Conservation (phyloP, 2,888 invertebrate genomes). For the Pedicia rivosa region DNA sequence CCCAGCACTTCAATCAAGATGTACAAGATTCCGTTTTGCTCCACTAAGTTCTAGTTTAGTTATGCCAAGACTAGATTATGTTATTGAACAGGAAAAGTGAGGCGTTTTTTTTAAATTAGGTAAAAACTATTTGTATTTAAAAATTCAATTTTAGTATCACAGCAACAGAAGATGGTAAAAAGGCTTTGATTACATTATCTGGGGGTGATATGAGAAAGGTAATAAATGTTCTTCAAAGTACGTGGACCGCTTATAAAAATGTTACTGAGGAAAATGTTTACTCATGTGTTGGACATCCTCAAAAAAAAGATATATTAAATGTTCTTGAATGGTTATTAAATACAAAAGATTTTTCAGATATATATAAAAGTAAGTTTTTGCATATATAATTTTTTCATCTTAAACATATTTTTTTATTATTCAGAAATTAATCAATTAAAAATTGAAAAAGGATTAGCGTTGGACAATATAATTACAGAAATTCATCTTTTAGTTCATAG, state of each 20-base stretch:
- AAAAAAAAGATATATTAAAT: slow-evolving; percentile 71
- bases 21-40: slow-evolving; percentile 91
- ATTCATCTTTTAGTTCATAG: slow-evolving; percentile 74
- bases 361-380: slow-evolving; percentile 63
- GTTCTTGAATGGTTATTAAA: slow-evolving; percentile 78
- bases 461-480: slow-evolving; percentile 86
- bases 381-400: not conserved
- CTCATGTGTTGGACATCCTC: slow-evolving; percentile 92
- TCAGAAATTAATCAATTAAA: slow-evolving; percentile 69
- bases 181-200: slow-evolving; percentile 75
- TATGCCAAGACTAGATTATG: slow-evolving; percentile 69
- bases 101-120: slow-evolving; percentile 14
- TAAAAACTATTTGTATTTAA: slow-evolving; percentile 1
- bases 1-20: slow-evolving; percentile 94
- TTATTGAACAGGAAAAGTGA: slow-evolving; percentile 71
- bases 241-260: slow-evolving; percentile 77
- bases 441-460: slow-evolving; percentile 75
- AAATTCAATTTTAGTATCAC: slow-evolving; percentile 41
- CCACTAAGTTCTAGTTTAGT: slow-evolving; percentile 78
- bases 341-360: slow-evolving; percentile 55
- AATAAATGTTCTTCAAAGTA: slow-evolving; percentile 90
- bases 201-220: slow-evolving; percentile 98
- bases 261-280: slow-evolving; percentile 86
- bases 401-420: slow-evolving; percentile 10
- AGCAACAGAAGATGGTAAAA: slow-evolving; percentile 73